Base-by-base conservation (phyloP, 2,888 invertebrate genomes). In the Crocallis elinguaria region DNA sequence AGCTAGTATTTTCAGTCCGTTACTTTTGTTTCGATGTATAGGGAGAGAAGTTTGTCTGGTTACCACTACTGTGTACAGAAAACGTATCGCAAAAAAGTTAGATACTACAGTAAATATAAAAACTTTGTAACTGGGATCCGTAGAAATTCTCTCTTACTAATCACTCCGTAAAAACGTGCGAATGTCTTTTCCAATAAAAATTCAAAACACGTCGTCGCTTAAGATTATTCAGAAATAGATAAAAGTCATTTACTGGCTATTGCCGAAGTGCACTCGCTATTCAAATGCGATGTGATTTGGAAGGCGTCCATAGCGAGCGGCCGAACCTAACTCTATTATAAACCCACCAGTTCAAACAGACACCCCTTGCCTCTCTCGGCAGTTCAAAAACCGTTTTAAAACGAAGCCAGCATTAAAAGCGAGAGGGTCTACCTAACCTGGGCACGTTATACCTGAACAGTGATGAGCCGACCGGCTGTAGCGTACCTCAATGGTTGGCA, bases 201-300 rank as follows among this genome's bases (percentile, higher is more conserved):
- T 58, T 56, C 57, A 55, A 60, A 57, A 58, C 57, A 56, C 61
- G 53, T 56, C 33, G 25, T 16, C 19, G 14, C 5, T 23, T 43
- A 62, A 61, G 44, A 64, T 64, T 58, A 67, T 71, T 67, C 54
- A 63, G 62, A 70, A 71, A 75, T 77, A 76, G 72, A 79, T 76
- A 75, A 77, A 79, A 80, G 75, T 76, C 79, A 78, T 85, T 84
- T 81, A 74, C 73, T 65, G 73, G 65, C 74, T 77, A 82, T 82
- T 75, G 69, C 70, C 61, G 66, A 79, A 79, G 69, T 82, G 85
- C 82, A 80, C 71, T 76, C 67, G 68, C 74, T 80, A 86, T 86
- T 85, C 85, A 86, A 86, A 88, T 86, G 77, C 72, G 78, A 82
- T 79, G 82, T 77, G 80, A 86, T 85, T 87, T 88, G 84, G 84